Evolutionary conservation across 2,113 vertebrate genomes (phyloP).

Genomic region (Mungos mungo): DNA sequence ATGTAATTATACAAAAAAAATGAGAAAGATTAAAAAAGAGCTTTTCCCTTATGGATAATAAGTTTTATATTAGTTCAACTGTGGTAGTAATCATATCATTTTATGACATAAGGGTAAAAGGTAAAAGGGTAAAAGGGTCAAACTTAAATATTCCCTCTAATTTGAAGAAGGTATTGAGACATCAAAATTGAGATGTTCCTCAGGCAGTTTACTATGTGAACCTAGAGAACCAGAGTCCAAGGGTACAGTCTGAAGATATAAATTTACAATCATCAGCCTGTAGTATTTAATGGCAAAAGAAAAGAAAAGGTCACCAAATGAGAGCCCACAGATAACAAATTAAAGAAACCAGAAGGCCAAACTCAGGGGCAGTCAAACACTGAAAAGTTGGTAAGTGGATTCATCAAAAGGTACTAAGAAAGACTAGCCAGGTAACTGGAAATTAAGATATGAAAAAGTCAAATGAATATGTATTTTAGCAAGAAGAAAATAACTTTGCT

Average conservation of each 20-base stretch:
- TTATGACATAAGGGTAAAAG: neutral
- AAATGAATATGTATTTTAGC: slow-evolving; percentile 4
- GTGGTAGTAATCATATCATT: neutral
- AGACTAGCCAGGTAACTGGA: neutral
- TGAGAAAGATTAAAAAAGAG: neutral
- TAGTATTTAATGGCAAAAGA: neutral
- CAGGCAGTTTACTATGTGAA: neutral
- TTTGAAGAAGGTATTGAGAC: neutral
- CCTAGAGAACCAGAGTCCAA: neutral
- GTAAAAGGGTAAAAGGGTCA: neutral
- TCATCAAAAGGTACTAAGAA: neutral
- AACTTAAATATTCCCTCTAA: neutral
- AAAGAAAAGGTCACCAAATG: neutral
- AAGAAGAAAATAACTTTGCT: neutral
- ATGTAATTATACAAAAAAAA: neutral
- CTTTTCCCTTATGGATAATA: neutral
- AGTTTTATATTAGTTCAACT: neutral
- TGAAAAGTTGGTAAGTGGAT: neutral
- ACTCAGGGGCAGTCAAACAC: neutral
- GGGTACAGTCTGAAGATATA: neutral
- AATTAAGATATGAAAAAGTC: neutral
- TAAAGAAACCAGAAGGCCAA: neutral
- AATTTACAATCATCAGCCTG: neutral
- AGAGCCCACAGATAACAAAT: neutral
- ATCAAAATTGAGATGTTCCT: neutral